Base-by-base conservation (phyloP, 2,797 vertebrate species). In the Threskiornis aethiopicus region DNA sequence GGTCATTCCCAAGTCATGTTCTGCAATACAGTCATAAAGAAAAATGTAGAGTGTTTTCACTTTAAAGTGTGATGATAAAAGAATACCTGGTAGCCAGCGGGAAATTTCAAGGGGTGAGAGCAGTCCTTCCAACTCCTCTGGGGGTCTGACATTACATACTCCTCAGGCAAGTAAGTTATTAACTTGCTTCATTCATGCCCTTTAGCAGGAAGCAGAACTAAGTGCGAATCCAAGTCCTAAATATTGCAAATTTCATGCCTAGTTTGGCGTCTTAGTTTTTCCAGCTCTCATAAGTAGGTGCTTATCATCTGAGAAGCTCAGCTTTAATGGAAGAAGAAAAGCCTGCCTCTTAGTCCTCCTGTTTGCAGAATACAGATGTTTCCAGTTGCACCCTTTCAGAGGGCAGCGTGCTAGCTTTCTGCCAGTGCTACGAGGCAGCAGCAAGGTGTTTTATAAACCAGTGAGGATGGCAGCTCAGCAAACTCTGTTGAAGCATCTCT, bases 21-120 rank as follows among this genome's bases (percentile, higher is more conserved):
- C 94, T 75, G 59, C 33, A 64, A 71, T 69, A 67, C 28, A 83
- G 79, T 65, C 84, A 64, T 6, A 89, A 61, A 83, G 82, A 69
- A 80, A 83, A 95, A 89, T 37, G 69, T 65, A 58, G 85, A 84
- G 39, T 35, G 37, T 59, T 89, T 95, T 78, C 67, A 78, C 82
- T 94, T 95, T 67, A 54, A 89, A 94, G 89, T 42, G 44, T 13
- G 57, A 49, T 80, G 76, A 85, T 86, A 83, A 94, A 96, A 92
- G 87, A 75, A 87, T 71, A 58, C 10, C 24, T 92, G 52, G 41
- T 75, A 86, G 44, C 76, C 82, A 80, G 65, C 2, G 1, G 87
- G 87, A 90, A 83, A 91, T 92, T 91, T 64, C 8, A 21, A 83
- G 52, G 64, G 59, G 61, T 67, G 35, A 94, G 57, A 92, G 46